A percentile compares a stretch with the other conserved stretches of the same genome.
phyloP scores from a whole-genome alignment of 2,797 vertebrate species.

The Poeciliopsis turneri region DNA sequence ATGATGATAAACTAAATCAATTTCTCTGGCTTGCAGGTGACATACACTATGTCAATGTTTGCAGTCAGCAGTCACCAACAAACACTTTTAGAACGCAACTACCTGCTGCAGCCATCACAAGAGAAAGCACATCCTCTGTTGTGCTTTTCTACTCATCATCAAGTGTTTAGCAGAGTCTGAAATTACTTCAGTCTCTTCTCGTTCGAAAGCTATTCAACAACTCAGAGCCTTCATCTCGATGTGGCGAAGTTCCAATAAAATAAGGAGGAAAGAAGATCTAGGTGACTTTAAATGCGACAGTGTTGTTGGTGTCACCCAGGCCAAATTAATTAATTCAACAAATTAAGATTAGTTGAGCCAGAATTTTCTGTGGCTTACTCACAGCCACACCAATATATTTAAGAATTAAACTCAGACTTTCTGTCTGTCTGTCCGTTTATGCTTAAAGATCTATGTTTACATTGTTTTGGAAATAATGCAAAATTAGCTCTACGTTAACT shows the following conservation, averaged over 20 bases:
- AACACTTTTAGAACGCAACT: background rate
- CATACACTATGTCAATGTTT: background rate
- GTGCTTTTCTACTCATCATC: background rate
- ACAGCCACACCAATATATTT: too few relatives aligned
- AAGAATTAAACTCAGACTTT: too few relatives aligned
- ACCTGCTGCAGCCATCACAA: background rate
- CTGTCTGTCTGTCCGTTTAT: too few relatives aligned
- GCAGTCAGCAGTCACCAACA: constrained; percentile 1
- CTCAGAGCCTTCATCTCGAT: background rate
- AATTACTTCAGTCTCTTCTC: background rate
- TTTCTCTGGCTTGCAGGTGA: background rate
- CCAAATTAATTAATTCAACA: background rate
- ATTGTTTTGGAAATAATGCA: too few relatives aligned
- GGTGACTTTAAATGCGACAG: background rate
- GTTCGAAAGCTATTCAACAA: background rate
- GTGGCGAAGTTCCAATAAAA: background rate
- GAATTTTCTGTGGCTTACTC: too few relatives aligned
- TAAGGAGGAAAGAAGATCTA: background rate
- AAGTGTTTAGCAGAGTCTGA: background rate
- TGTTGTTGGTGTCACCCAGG: background rate
- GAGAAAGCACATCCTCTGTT: background rate
- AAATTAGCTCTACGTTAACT: too few relatives aligned
- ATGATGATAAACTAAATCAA: constrained; percentile 16
- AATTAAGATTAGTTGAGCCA: too few relatives aligned
- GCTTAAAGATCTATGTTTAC: too few relatives aligned